These are phyloP conservation scores for Pemphigus obesinymphae DNA, from an alignment of 1,140 invertebrate genomes.

Conservation along the genomic window DNA sequence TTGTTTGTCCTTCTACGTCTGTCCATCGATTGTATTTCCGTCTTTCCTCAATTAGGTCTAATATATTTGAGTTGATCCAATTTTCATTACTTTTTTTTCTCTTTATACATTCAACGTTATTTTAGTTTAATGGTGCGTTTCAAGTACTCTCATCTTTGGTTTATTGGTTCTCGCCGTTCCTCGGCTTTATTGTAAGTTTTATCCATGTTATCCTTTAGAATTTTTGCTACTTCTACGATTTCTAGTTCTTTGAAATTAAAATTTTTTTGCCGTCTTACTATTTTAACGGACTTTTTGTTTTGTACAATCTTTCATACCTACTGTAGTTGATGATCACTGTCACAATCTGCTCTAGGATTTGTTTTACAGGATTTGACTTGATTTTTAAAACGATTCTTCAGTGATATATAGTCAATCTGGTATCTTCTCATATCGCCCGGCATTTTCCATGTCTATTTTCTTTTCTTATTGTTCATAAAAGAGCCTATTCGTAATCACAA, in stretches of 20 bases:
- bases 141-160: not conserved
- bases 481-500: not conserved
- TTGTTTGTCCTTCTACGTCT: constrained; percentile 18
- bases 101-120: not conserved
- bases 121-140: not conserved
- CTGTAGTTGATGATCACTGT: constrained; percentile 19
- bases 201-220: too few species aligned
- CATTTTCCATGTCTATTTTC: not conserved
- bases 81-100: not conserved
- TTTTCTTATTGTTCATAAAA: not conserved
- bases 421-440: not conserved
- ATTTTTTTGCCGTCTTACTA: too few species aligned
- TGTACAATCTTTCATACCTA: not conserved
- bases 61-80: not conserved
- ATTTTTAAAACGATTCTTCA: constrained; percentile 27
- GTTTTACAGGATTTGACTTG: too few species aligned
- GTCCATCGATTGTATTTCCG: not conserved
- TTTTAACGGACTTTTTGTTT: constrained; percentile 18
- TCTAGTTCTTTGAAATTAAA: too few species aligned
- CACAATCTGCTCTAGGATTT: constrained; percentile 12
- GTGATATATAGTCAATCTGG: not conserved
- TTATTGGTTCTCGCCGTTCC: not conserved
- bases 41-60: constrained; percentile 5
- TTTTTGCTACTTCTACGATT: too few species aligned
- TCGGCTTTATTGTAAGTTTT: not conserved